Percentiles rank a stretch among this genome's conserved stretches.
phyloP scores from a whole-genome alignment of 30 jellyfish, hydroid and myxozoan genomes.

The Hydractinia echinata region DNA sequence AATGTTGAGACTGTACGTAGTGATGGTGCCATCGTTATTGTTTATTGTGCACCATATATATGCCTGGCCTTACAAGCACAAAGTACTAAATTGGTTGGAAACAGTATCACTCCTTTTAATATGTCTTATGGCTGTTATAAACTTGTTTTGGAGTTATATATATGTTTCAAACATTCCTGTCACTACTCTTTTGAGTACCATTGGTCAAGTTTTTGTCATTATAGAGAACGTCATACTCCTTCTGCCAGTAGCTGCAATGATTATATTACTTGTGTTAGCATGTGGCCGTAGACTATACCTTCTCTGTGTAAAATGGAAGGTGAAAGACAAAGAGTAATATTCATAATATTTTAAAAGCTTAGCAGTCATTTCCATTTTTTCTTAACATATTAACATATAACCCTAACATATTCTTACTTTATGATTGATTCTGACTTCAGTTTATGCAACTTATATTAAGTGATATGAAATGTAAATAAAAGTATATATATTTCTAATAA shows the following conservation, averaged over 20 bases:
- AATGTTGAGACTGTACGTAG: background rate
- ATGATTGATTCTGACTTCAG: no score
- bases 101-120: background rate
- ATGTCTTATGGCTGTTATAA: background rate
- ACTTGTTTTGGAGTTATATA: background rate
- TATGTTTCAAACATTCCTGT: background rate
- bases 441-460: no score
- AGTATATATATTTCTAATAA: no score
- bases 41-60: slow-evolving; percentile 13
- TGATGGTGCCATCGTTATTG: background rate
- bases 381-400: no score
- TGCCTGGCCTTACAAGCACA: background rate
- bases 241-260: background rate
- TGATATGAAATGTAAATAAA: no score
- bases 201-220: background rate
- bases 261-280: background rate
- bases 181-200: background rate
- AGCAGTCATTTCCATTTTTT: no score
- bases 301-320: no score
- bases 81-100: background rate
- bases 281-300: no score
- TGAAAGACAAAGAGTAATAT: no score
- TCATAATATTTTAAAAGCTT: no score
- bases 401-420: no score
- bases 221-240: background rate